Conservation (phyloP, 2,797 vertebrate species). For the Amniataba percoides region DNA sequence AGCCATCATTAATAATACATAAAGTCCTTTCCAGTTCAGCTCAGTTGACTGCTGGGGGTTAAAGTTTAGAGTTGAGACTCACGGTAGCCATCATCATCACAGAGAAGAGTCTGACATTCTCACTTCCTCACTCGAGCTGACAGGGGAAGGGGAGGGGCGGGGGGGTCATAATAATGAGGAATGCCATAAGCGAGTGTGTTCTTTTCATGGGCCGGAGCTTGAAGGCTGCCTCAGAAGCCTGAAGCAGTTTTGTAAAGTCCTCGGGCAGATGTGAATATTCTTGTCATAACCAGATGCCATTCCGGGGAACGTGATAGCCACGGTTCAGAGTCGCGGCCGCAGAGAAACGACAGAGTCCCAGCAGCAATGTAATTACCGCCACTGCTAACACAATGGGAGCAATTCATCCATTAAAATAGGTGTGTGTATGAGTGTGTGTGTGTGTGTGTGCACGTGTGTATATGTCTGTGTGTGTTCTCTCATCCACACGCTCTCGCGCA, state of each 20-base stretch:
- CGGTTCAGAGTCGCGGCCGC: slow-evolving; percentile 23
- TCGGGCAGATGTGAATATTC: slow-evolving; percentile 53
- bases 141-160: no score
- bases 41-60: slow-evolving; percentile 68
- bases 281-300: slow-evolving; percentile 49
- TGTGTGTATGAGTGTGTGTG: slow-evolving; percentile 20
- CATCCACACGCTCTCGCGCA: slow-evolving; percentile 10
- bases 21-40: slow-evolving; percentile 63
- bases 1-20: slow-evolving; percentile 85
- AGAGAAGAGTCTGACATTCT: slow-evolving; percentile 57
- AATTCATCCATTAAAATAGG: slow-evolving; percentile 69
- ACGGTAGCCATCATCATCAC: slow-evolving; percentile 50
- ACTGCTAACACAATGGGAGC: slow-evolving; percentile 61
- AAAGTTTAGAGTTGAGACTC: slow-evolving; percentile 68
- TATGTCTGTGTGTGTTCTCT: slow-evolving; percentile 4
- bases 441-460: slow-evolving; percentile 4
- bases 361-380: slow-evolving; percentile 56
- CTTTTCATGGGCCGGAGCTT: slow-evolving; percentile 27
- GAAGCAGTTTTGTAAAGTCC: slow-evolving; percentile 34
- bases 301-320: slow-evolving; percentile 29
- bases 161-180: slow-evolving; percentile 41
- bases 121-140: slow-evolving; percentile 60
- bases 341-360: slow-evolving; percentile 45
- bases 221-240: slow-evolving; percentile 36
- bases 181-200: slow-evolving; percentile 19